Evolutionary conservation across 2,797 vertebrate species (phyloP).

Genomic region (Tolypeutes matacus): DNA sequence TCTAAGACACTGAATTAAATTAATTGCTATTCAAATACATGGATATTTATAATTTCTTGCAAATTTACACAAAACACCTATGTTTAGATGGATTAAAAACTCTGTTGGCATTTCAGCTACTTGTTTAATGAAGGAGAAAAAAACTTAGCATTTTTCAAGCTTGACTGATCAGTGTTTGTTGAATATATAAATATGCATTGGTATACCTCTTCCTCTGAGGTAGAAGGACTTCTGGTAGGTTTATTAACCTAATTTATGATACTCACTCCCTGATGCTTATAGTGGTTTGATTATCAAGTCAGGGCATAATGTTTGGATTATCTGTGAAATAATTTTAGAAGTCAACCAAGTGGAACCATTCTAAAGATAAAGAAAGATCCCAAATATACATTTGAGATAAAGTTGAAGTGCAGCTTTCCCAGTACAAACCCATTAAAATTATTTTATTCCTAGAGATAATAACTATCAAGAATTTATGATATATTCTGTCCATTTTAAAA

Average conservation of each 20-base stretch:
- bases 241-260: neutral
- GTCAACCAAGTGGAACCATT: neutral
- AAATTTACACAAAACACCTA: neutral
- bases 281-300: slow-evolving; percentile 1
- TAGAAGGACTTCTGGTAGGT: neutral
- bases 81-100: neutral
- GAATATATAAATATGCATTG: slow-evolving; percentile 19
- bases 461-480: neutral
- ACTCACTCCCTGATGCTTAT: slow-evolving; percentile 33
- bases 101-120: neutral
- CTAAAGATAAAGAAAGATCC: slow-evolving; percentile 24
- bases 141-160: neutral
- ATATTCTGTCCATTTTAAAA: slow-evolving; percentile 24
- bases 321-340: slow-evolving; percentile 67
- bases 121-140: slow-evolving; percentile 58
- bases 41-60: neutral
- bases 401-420: neutral
- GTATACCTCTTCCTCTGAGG: slow-evolving; percentile 9
- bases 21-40: neutral
- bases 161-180: slow-evolving; percentile 53
- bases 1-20: neutral
- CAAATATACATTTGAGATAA: neutral
- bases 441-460: slow-evolving; percentile 16
- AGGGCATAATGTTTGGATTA: neutral
- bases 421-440: neutral